These are phyloP conservation scores for Podiceps cristatus DNA, from an alignment of 2,113 vertebrate species.

Conservation along the genomic window DNA sequence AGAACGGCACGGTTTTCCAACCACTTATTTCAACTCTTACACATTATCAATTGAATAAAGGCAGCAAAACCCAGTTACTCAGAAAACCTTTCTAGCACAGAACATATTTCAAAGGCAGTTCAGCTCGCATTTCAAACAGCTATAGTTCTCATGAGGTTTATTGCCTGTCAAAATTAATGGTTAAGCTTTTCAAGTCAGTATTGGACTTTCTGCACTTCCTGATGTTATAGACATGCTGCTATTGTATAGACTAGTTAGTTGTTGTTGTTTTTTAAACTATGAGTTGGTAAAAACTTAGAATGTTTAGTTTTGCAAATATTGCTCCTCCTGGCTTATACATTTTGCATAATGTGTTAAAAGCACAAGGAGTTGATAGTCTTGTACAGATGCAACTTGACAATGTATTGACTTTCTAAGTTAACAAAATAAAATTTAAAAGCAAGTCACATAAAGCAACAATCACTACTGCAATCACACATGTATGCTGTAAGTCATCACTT, in stretches of 20 bases:
- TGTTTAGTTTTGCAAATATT: constrained; percentile 60
- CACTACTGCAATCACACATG: constrained; percentile 76
- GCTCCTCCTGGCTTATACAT: constrained; percentile 71
- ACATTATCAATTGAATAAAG: constrained; percentile 12
- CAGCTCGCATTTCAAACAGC: constrained; percentile 51
- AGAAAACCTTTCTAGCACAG: constrained; percentile 47
- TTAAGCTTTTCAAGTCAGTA: constrained; percentile 55
- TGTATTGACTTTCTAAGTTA: constrained; percentile 62
- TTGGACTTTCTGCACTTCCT: constrained; percentile 48
- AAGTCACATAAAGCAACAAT: constrained; percentile 78
- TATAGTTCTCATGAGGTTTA: constrained; percentile 9
- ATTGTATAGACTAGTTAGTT: constrained; percentile 57
- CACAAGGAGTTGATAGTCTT: constrained; percentile 60
- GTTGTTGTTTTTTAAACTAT: constrained; percentile 42
- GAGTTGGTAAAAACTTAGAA: constrained; percentile 59
- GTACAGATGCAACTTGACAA: constrained; percentile 56
- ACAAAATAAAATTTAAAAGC: constrained; percentile 70
- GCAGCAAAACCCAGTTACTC: constrained; percentile 53
- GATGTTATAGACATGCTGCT: constrained; percentile 61
- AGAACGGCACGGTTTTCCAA: not conserved
- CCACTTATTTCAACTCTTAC: not conserved
- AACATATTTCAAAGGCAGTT: constrained; percentile 64
- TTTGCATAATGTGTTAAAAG: constrained; percentile 60
- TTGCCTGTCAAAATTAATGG: constrained; percentile 49
- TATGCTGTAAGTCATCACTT: constrained; percentile 37